Percentiles rank a stretch among this genome's conserved stretches.
Evolutionary conservation across 2,113 vertebrate genomes (phyloP).

Genomic region (Rhynchopsitta pachyrhyncha): DNA sequence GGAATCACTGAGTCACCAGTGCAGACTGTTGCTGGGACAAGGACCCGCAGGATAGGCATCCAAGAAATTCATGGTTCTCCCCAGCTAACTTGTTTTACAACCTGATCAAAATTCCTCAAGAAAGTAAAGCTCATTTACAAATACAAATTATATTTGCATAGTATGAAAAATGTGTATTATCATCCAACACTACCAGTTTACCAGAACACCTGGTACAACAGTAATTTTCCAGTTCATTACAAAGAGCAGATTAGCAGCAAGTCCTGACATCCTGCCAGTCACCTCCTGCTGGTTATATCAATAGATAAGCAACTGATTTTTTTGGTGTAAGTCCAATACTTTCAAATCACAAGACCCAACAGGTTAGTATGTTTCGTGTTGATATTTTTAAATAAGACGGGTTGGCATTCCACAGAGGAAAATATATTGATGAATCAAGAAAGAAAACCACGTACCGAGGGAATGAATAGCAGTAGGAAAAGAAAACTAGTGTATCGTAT

Average conservation of each 20-base stretch:
- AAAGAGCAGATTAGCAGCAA: background rate
- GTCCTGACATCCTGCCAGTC: background rate
- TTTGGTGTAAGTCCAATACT: background rate
- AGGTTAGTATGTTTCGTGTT: background rate
- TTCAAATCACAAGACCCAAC: background rate
- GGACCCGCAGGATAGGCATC: background rate
- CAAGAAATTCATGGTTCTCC: background rate
- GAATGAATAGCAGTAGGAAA: background rate
- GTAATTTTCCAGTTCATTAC: background rate
- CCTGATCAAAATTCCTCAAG: background rate
- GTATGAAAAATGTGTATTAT: background rate
- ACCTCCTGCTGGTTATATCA: background rate
- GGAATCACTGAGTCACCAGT: background rate
- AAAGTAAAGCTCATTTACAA: background rate
- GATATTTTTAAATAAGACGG: background rate
- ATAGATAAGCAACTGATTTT: background rate
- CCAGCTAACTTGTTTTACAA: background rate
- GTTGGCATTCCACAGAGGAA: background rate
- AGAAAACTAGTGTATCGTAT: background rate
- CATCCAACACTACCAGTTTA: background rate
- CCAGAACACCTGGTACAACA: background rate
- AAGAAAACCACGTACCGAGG: background rate
- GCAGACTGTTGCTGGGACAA: background rate
- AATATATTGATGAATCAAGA: background rate
- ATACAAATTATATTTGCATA: background rate